Conservation (phyloP, 2,888 invertebrate species). For the Poecilobothrus nobilitatus region DNA sequence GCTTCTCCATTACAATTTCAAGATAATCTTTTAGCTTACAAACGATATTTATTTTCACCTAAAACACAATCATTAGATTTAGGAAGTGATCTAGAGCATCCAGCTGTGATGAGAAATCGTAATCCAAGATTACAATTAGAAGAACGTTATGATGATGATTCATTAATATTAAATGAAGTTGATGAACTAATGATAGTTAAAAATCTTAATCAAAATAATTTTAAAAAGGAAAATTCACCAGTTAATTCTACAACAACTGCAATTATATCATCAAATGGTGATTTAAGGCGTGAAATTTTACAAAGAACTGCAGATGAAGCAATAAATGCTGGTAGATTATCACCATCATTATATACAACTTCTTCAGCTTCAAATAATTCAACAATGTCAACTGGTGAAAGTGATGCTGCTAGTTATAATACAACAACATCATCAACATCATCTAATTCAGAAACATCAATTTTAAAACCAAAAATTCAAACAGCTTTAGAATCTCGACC, state of each 20-base stretch:
- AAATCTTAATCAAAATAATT: neutral
- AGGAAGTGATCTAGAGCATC: conserved; percentile 19
- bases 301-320: conserved; percentile 3
- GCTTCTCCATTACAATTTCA: neutral
- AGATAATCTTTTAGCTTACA: neutral
- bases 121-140: conserved; percentile 5
- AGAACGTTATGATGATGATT: conserved; percentile 17
- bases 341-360: neutral
- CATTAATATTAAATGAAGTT: neutral
- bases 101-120: conserved; percentile 1
- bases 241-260: neutral
- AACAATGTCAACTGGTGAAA: conserved; percentile 2
- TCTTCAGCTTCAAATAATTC: neutral
- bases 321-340: conserved; percentile 4
- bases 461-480: conserved; percentile 30
- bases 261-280: neutral
- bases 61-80: conserved; percentile 32
- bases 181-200: conserved; percentile 11
- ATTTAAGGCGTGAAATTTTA: conserved; percentile 3
- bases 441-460: conserved; percentile 9
- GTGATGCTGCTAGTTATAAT: neutral
- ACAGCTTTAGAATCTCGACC: conserved; percentile 48
- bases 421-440: neutral
- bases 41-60: conserved; percentile 21
- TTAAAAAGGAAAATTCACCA: neutral